Base-by-base conservation (phyloP, 2,888 invertebrate genomes). In the Cerceris rybyensis region DNA sequence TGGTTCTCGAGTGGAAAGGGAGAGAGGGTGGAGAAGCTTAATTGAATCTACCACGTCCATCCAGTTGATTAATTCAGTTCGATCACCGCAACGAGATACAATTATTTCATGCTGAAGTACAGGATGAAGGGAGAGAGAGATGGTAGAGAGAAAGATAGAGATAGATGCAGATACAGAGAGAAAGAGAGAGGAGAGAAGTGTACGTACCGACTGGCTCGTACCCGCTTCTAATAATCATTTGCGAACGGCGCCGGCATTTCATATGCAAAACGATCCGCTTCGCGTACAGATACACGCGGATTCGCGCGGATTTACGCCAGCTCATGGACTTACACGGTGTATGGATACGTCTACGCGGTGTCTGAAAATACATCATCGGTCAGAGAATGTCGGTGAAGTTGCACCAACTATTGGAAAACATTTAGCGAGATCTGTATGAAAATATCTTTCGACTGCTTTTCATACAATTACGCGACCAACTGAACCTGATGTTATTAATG, bases 181-280 rank as follows among this genome's bases (percentile, higher is more conserved):
- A 28, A 28, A 28, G 46, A 14, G 57, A 41, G 50, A n/a, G 50
- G 50, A n/a, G 50, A 7, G n/a, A 11, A 49, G 46, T 50, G 68
- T 68, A 14, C 80, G 69, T 66, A 64, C 70, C 17, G n/a, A 42
- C 43, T 54, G 59, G 64, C 43, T 72, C 43, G 16, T 50, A n/a
- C 58, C 70, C 75, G 78, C 72, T 83, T 84, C 83, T 83, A 83
- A 87, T 87, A 85, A 83, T 87, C 81, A 86, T 85, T 83, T 74
- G 76, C 69, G 74, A 68, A 73, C 74, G 59, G 63, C 73, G 64
- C 55, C 63, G 66, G 42, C 65, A 80, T 85, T 83, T 84, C 76
- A 80, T 81, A 86, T 87, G 86, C 86, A 82, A 82, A 86, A 80
- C 83, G 80, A 86, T 84, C 70, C 60, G 76, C 71, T 75, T 67